phyloP scores from a whole-genome alignment of 2,113 vertebrate genomes.

The Notothenia coriiceps region DNA sequence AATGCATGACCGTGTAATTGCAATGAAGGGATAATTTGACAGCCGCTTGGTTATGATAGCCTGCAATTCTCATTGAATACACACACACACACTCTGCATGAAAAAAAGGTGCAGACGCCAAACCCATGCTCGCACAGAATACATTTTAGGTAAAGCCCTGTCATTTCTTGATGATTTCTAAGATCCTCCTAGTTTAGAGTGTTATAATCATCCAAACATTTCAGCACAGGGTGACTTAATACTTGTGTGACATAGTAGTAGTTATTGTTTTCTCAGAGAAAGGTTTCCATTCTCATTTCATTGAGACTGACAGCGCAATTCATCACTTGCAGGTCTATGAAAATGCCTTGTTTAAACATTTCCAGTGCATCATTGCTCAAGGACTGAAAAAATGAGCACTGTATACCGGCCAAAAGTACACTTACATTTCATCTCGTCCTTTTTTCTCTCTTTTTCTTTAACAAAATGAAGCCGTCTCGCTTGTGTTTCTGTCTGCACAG shows the following conservation, averaged over 20 bases:
- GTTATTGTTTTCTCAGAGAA: slow-evolving; percentile 52
- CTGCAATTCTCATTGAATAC: slow-evolving; percentile 61
- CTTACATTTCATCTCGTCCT: slow-evolving; percentile 35
- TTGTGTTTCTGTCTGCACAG: slow-evolving; percentile 33
- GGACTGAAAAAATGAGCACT: slow-evolving; percentile 59
- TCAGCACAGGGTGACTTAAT: slow-evolving; percentile 24
- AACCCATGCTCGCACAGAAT: slow-evolving; percentile 12
- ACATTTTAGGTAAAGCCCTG: slow-evolving; percentile 10
- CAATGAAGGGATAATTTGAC: slow-evolving; percentile 78
- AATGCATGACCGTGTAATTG: slow-evolving; percentile 72
- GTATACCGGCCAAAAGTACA: slow-evolving; percentile 30
- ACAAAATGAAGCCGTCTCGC: slow-evolving; percentile 48
- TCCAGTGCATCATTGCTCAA: slow-evolving; percentile 58
- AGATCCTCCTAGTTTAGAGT: slow-evolving; percentile 27
- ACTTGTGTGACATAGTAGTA: slow-evolving; percentile 24
- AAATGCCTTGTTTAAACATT: slow-evolving; percentile 65
- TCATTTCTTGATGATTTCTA: background rate
- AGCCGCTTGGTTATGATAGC: slow-evolving; percentile 72
- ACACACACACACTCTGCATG: slow-evolving; percentile 11
- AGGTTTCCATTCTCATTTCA: slow-evolving; percentile 71
- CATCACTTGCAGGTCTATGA: slow-evolving; percentile 61
- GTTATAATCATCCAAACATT: slow-evolving; percentile 51
- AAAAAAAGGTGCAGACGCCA: slow-evolving; percentile 24
- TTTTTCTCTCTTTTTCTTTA: slow-evolving; percentile 14
- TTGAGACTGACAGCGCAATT: slow-evolving; percentile 68